These are phyloP conservation scores for Halocynthia aurantium DNA, from an alignment of 23 tunicate species.

Conservation along the genomic window DNA sequence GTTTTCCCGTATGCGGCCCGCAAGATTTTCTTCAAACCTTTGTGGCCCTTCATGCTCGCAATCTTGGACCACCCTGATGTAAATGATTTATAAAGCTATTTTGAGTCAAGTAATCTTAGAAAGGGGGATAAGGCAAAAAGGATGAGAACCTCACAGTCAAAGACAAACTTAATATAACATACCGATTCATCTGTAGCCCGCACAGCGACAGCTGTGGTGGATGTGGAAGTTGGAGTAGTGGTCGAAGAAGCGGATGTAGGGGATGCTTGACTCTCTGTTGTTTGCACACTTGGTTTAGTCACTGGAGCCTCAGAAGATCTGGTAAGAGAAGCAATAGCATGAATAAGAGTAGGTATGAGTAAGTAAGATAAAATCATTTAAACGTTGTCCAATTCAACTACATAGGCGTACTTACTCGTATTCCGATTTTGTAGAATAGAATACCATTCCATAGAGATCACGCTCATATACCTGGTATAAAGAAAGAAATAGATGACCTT, in stretches of 20 bases:
- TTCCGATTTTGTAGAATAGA: not conserved
- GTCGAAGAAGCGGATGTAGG: not conserved
- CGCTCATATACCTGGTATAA: not conserved
- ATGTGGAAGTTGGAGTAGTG: not conserved
- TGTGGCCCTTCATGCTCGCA: too few relatives aligned
- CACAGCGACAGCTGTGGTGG: not conserved
- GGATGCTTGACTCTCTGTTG: not conserved
- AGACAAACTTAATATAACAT: not conserved
- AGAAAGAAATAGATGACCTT: not conserved
- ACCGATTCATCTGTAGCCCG: not conserved
- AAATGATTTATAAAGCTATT: too few relatives aligned
- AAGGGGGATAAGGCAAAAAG: not conserved
- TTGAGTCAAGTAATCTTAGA: not conserved
- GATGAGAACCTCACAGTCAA: not conserved
- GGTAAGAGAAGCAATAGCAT: too few relatives aligned
- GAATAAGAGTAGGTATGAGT: too few relatives aligned
- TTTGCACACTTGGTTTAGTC: too few relatives aligned
- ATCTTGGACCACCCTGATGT: too few relatives aligned
- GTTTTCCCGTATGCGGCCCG: too few relatives aligned
- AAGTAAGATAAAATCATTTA: too few relatives aligned
- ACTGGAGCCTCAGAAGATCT: too few relatives aligned
- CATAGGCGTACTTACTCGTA: not conserved
- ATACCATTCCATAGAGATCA: not conserved
- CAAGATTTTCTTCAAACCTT: too few relatives aligned
- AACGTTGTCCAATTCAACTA: too few relatives aligned